Evolutionary conservation across 2,888 invertebrate genomes (phyloP), one percentile per base, ranked within the genome.

Genomic region (Galeopsomyia nigrocyanea): DNA sequence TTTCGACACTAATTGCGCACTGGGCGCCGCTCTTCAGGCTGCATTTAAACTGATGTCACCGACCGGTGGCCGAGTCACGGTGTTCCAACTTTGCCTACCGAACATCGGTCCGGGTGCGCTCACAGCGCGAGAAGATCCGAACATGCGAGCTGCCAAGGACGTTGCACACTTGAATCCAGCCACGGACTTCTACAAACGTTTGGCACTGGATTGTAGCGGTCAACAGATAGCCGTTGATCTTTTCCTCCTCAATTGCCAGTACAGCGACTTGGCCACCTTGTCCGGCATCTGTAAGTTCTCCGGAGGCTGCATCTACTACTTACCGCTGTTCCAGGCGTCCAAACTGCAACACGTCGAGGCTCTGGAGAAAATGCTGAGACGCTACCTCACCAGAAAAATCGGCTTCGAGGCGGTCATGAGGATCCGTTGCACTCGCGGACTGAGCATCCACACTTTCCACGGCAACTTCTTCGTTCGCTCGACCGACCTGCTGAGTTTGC

Each of bases 371-470:
- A 92, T 92, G 86, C 88, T 99, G 39, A 90, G 92, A 53, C 89
- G 99, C 16, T 99, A 99, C 88, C 89, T 99, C 69, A 95, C 95
- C 0, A 90, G 99, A 78, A 99, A 99, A 89, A 96, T 99, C 77
- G 99, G 99, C 60, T 98, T 99, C 86, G 99, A 99, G 86, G 97
- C 99, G 6, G 99, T 99, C 22, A 97, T 99, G 96, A 89, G 99
- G 80, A 94, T 99, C 77, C 90, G 99, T 7, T 98, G 98, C 84
- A 96, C 98, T 1, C 91, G 93, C 83, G 98, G 99, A 17, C 89
- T 99, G 71, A 91, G 95, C 31, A 96, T 99, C 81, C 98, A 99
- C 88, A 97, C 98, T 83, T 99, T 99, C 92, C 98, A 99, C 88
- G 99, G 99, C 53, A 99, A 99, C 88, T 98, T 98, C 91, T 99